Evolutionary conservation across 2,113 vertebrate species (phyloP).

Genomic region (Laterallus jamaicensis): DNA sequence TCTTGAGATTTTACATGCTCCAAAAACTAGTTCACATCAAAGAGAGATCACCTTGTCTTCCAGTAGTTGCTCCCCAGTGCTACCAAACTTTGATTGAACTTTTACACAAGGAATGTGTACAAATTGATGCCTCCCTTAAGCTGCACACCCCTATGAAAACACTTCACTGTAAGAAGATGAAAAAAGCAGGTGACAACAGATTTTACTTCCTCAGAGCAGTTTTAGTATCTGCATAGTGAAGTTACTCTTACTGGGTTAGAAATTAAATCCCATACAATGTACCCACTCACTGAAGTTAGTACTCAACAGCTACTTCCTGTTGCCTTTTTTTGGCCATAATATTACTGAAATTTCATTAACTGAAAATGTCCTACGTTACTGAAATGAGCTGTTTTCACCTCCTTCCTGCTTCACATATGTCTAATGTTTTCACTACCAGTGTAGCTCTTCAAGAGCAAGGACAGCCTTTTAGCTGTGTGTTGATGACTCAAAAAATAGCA

Average conservation of each 20-base stretch:
- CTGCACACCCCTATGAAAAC: background rate
- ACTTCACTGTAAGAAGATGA: background rate
- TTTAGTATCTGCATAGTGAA: background rate
- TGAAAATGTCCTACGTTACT: background rate
- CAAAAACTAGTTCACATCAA: background rate
- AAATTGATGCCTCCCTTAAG: background rate
- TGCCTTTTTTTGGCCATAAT: background rate
- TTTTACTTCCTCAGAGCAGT: background rate
- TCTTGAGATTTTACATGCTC: background rate
- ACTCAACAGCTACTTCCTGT: background rate
- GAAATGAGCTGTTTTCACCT: background rate
- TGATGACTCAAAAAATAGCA: background rate
- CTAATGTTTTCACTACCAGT: background rate
- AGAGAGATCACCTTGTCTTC: background rate
- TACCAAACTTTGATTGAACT: background rate
- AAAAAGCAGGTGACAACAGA: background rate
- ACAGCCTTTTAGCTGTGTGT: background rate
- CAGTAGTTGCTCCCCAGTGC: background rate
- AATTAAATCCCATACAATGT: rapidly evolving
- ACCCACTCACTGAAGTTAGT: background rate
- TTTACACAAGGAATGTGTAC: background rate
- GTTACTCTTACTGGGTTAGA: background rate
- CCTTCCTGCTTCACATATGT: background rate
- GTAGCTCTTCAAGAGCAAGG: background rate
- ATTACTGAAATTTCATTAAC: background rate